Evolutionary conservation across 2,888 invertebrate species (phyloP), one percentile per base, ranked within the genome.

Genomic region (Crepidodera aurea): DNA sequence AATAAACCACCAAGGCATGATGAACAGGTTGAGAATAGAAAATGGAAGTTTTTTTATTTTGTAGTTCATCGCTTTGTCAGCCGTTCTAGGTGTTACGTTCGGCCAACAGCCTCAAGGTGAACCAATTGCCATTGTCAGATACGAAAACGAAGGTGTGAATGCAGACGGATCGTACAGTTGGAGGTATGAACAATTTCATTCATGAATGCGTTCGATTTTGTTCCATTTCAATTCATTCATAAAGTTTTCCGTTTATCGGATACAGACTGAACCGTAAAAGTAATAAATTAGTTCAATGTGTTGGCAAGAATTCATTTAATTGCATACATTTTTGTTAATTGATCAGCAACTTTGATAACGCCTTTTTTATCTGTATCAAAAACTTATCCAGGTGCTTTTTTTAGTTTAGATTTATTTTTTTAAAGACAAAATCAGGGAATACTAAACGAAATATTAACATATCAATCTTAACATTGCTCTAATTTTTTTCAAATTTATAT

Each of bases 131-230:
- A 88, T 88, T 57, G 74, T 88, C 18, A 83, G 83, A 54, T 86
- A 82, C 65, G 87, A 87, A 72, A 84, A 84, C 32, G 86, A 87
- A 46, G 88, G 87, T 16, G 87, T 87, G 0, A 87, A 87, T 71
- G 82, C 83, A 7, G 87, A 88, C 69, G 88, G 88, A 40, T 82
- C 86, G 1, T 88, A 88, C 74, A 55, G 51, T 5, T 66, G 66
- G 66, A 66, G 57, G 66, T 66, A 50, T 56, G 54, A 8, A 10
- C 2, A n/a, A 27, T 51, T 51, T 22, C 6, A 39, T 19, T 53
- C 34, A 34, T 34, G 12, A 34, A 34, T 3, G n/a, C 32, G n/a
- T 2, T 32, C n/a, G 32, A 2, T 32, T 51, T 37, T 2, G 6
- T 12, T 2, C 10, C 7, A n/a, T n/a, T n/a, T n/a, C n/a, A n/a